phyloP scores from a whole-genome alignment of 37 sponge, comb jelly and placozoan genomes.

The Halisarca cf. caerulea region DNA sequence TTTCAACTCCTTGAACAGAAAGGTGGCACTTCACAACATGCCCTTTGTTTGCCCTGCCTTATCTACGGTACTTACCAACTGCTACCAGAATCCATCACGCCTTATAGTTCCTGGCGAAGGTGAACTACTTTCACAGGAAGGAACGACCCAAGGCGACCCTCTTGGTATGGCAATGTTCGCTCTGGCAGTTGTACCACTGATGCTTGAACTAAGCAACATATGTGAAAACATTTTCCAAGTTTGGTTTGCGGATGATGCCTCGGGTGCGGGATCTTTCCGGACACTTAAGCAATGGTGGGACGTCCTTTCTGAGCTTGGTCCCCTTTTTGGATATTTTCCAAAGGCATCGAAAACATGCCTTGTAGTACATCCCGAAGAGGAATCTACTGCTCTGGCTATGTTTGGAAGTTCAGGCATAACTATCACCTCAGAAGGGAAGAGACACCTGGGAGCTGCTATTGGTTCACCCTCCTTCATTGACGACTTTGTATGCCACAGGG shows the following conservation, averaged over 20 bases:
- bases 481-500: neutral
- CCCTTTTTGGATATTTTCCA: neutral
- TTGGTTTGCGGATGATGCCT: slow-evolving; percentile 17
- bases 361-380: neutral
- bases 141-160: slow-evolving; percentile 49
- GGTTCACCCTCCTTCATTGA: neutral
- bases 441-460: slow-evolving; percentile 10
- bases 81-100: slow-evolving; percentile 10
- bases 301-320: neutral
- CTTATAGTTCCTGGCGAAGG: slow-evolving; percentile 21
- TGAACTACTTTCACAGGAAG: slow-evolving; percentile 42
- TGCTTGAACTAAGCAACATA: neutral
- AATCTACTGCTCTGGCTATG: neutral
- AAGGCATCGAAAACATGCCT: slow-evolving; percentile 19
- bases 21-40: slow-evolving; percentile 47
- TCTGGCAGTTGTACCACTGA: slow-evolving; percentile 35
- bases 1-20: slow-evolving; percentile 26
- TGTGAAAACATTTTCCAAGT: neutral
- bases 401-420: neutral
- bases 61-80: slow-evolving; percentile 24
- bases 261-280: neutral
- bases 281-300: neutral
- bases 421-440: slow-evolving; percentile 10
- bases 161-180: slow-evolving; percentile 61
- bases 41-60: slow-evolving; percentile 27